Percentiles rank a stretch among this genome's conserved stretches.
phyloP scores from a whole-genome alignment of 23 tunicate species.

The Halocynthia roretzi region DNA sequence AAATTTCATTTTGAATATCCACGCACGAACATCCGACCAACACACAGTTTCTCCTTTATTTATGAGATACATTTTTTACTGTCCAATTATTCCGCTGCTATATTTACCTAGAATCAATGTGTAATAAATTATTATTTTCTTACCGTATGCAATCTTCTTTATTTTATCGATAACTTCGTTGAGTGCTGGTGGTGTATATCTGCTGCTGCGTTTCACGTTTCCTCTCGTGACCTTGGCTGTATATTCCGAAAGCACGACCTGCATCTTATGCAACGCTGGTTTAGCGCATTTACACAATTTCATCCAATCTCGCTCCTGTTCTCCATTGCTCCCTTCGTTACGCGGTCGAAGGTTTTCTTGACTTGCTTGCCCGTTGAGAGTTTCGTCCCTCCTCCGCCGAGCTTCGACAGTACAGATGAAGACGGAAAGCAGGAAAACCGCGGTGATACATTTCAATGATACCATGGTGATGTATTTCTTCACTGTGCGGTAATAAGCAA shows the following conservation, averaged over 20 bases:
- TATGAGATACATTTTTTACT: too few species aligned
- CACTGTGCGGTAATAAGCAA: too few species aligned
- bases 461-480: too few species aligned
- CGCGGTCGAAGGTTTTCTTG: not conserved
- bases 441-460: too few species aligned
- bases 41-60: too few species aligned
- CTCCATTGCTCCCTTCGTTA: not conserved
- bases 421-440: not conserved
- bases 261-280: slow-evolving; percentile 54
- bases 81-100: too few species aligned
- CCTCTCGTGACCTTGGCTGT: slow-evolving; percentile 8
- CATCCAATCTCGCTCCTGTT: slow-evolving; percentile 29
- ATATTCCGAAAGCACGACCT: slow-evolving; percentile 27
- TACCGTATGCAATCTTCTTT: slow-evolving; percentile 62
- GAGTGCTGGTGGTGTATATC: slow-evolving; percentile 26
- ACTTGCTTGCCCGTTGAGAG: too few species aligned
- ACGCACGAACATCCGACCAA: too few species aligned
- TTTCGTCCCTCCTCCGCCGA: too few species aligned
- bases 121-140: not conserved
- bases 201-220: slow-evolving; percentile 23
- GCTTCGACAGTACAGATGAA: too few species aligned
- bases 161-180: slow-evolving; percentile 63
- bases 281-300: slow-evolving; percentile 51
- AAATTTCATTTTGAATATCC: too few species aligned
- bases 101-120: too few species aligned